Percentiles rank a stretch among this genome's conserved stretches.
phyloP scores from a whole-genome alignment of 2,113 vertebrate genomes.

The Plectropomus leopardus region DNA sequence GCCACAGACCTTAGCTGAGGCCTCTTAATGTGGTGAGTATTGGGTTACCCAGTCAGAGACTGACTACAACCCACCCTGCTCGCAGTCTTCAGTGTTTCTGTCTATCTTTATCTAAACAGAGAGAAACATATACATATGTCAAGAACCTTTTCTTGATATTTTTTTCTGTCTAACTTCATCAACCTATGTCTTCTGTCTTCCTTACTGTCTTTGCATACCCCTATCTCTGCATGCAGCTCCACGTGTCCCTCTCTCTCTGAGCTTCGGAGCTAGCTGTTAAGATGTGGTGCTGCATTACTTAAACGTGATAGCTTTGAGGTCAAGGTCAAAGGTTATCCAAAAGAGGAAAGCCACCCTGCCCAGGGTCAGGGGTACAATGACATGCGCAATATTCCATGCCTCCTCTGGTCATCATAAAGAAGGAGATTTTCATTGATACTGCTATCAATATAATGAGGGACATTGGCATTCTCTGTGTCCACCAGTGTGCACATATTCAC shows the following conservation, averaged over 20 bases:
- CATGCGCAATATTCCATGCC: conserved; percentile 34
- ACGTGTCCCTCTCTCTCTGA: neutral
- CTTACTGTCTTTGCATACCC: neutral
- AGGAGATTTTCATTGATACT: neutral
- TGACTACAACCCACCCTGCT: conserved; percentile 39
- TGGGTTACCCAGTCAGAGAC: conserved; percentile 51
- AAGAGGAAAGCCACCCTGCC: conserved; percentile 61
- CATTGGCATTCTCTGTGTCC: neutral
- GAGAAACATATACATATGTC: neutral
- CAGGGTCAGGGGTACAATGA: conserved; percentile 31
- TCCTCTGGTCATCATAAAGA: conserved; percentile 40
- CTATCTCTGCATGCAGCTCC: neutral
- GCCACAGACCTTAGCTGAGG: neutral
- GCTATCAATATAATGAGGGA: neutral
- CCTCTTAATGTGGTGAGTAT: conserved; percentile 37
- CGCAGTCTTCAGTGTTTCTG: neutral
- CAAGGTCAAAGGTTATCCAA: conserved; percentile 64
- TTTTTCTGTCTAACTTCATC: neutral
- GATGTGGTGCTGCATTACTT: conserved; percentile 10
- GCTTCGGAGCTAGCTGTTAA: neutral
- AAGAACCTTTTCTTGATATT: neutral
- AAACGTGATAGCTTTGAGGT: conserved; percentile 46
- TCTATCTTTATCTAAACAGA: neutral
- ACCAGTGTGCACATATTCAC: neutral
- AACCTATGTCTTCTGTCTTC: neutral